Conservation (phyloP, 1,140 invertebrate genomes). For the Heliconius eleuchia region DNA sequence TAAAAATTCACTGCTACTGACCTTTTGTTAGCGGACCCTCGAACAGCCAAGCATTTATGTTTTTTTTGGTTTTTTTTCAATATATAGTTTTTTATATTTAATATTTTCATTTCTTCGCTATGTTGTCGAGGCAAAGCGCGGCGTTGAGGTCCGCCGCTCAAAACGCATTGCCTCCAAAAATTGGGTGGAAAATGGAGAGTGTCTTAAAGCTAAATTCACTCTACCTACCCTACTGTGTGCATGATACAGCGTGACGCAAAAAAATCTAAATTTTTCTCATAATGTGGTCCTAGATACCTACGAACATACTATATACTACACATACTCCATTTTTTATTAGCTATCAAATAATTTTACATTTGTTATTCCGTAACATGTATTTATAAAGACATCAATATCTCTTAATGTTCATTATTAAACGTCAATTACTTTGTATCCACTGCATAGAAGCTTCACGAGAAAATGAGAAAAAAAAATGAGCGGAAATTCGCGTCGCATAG, state of each 20-base stretch:
- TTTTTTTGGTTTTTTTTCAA: neutral
- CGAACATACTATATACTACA: neutral
- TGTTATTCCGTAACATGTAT: constrained; percentile 9
- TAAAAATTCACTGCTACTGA: constrained; percentile 9
- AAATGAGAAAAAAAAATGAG: constrained; percentile 37
- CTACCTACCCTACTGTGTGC: too few relatives aligned
- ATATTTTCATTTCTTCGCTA: too few relatives aligned
- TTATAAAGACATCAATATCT: constrained; percentile 39
- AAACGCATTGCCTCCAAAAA: too few relatives aligned
- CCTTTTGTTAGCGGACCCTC: neutral
- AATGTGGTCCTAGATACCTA: neutral
- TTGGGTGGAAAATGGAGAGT: too few relatives aligned
- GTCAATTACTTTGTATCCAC: constrained; percentile 21
- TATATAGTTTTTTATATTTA: neutral
- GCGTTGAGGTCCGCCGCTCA: too few relatives aligned
- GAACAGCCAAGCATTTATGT: neutral
- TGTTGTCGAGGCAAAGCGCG: too few relatives aligned
- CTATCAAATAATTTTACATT: constrained; percentile 6
- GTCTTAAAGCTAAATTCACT: too few relatives aligned
- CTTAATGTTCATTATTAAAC: constrained; percentile 30
- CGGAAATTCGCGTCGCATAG: constrained; percentile 36
- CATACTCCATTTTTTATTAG: neutral
- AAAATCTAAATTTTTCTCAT: too few relatives aligned
- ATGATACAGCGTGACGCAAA: too few relatives aligned
- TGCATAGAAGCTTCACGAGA: constrained; percentile 28